These are phyloP conservation scores for Ptiloglossa arizonensis DNA, from an alignment of 1,140 invertebrate genomes.

Conservation along the genomic window DNA sequence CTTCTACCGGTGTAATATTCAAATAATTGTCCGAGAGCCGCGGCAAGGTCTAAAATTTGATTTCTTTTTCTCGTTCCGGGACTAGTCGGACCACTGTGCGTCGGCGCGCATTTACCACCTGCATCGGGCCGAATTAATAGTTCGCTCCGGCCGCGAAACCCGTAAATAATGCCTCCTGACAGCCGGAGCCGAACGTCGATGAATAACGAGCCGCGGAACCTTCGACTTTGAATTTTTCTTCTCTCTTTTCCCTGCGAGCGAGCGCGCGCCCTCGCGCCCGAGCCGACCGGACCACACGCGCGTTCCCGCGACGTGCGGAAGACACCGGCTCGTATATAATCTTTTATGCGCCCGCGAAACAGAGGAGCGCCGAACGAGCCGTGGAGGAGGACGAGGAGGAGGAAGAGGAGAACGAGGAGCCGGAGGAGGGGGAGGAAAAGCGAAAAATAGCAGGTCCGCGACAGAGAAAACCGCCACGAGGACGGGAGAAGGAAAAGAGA, in stretches of 20 bases:
- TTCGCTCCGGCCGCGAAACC: constrained; percentile 68
- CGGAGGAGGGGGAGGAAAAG: constrained; percentile 11
- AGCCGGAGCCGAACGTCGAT: constrained; percentile 68
- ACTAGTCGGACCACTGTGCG: too few species aligned
- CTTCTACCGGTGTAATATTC: too few species aligned
- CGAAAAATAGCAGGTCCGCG: constrained; percentile 4
- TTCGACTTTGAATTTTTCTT: constrained; percentile 63
- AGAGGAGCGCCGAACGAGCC: not conserved
- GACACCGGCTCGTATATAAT: constrained; percentile 41
- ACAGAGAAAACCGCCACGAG: not conserved
- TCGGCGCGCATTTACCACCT: constrained; percentile 63
- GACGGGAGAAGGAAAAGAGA: not conserved
- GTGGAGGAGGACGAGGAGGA: not conserved
- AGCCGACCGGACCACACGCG: constrained; percentile 60
- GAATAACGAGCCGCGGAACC: constrained; percentile 69
- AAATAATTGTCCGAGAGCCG: too few species aligned
- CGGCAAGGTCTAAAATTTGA: too few species aligned
- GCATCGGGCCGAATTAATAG: constrained; percentile 68
- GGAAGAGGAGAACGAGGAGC: too few species aligned
- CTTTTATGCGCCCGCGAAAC: constrained; percentile 37
- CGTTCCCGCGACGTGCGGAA: constrained; percentile 30
- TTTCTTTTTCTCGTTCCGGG: too few species aligned
- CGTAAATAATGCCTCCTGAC: constrained; percentile 69
- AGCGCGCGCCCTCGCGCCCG: constrained; percentile 30
- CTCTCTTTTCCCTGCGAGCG: constrained; percentile 45